Evolutionary conservation across 2,888 invertebrate genomes (phyloP).

Genomic region (Ichneumon xanthorius): DNA sequence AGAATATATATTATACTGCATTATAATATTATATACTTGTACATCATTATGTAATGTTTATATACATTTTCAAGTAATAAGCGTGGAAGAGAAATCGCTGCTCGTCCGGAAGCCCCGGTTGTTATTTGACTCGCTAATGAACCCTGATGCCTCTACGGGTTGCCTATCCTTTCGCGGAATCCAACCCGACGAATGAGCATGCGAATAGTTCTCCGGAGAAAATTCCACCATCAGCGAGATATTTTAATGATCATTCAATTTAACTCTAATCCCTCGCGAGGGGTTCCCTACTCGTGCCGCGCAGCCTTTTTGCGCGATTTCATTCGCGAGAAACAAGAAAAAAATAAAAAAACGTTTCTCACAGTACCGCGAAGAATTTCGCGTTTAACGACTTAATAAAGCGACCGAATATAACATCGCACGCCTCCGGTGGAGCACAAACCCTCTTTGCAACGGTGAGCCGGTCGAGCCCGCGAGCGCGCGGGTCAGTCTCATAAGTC

Average conservation of each 20-base stretch:
- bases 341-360: slow-evolving; percentile 1
- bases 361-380: slow-evolving; percentile 49
- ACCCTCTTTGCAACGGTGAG: slow-evolving; percentile 44
- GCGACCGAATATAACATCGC: slow-evolving; percentile 63
- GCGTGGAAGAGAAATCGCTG: slow-evolving; percentile 17
- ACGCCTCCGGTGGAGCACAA: slow-evolving; percentile 30
- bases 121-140: slow-evolving; percentile 50
- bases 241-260: slow-evolving; percentile 29
- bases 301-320: slow-evolving; percentile 20
- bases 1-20: slow-evolving; percentile 13
- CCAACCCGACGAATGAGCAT: slow-evolving; percentile 23
- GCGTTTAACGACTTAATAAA: slow-evolving; percentile 76
- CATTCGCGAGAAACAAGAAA: slow-evolving; percentile 11
- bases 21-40: slow-evolving; percentile 7
- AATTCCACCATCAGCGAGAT: slow-evolving; percentile 24
- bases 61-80: slow-evolving; percentile 10
- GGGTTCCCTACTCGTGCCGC: slow-evolving; percentile 1
- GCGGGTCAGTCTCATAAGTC: slow-evolving; percentile 63
- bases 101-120: slow-evolving; percentile 18
- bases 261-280: slow-evolving; percentile 3
- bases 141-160: slow-evolving; percentile 12
- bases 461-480: slow-evolving; percentile 49
- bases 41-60: not conserved
- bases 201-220: not conserved
- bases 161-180: slow-evolving; percentile 7